Evolutionary conservation across 2,888 invertebrate genomes (phyloP), one percentile per base, ranked within the genome.

Genomic region (Drosophila setosimentum): DNA sequence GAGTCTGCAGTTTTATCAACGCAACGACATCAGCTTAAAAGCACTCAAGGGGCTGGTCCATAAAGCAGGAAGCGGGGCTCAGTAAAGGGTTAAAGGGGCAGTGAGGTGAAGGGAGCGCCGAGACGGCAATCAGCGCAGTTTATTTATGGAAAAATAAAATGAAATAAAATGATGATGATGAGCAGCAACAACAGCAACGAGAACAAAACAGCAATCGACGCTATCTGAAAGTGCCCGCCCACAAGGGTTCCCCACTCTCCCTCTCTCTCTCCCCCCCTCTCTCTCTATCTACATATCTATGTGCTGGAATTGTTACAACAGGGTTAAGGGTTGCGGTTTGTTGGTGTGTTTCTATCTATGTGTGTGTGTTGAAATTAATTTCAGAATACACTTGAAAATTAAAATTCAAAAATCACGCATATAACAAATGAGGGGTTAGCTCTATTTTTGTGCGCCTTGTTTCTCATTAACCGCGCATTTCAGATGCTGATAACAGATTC

Each of bases 71-170:
- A n/a, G 37, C 45, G 30, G 62, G 62, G 48, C 60, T 16, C 45
- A 8, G 45, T 2, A 24, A 89, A 40, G 89, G 87, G 84, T 89
- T 87, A 72, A 78, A 70, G 48, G 66, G 68, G 60, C 30, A 37
- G 35, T 49, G 29, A 50, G 21, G 67, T 37, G 50, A 35, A 33
- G 21, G 48, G 13, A 11, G 29, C 16, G n/a, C 65, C 57, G 76
- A 81, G 85, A 84, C 90, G 82, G 89, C 85, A 85, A 85, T 85
- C 85, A 85, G 89, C 85, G 88, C 90, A 82, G 88, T 88, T 84
- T 91, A 89, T 89, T 89, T 91, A 89, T 90, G 89, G 80, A 82
- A 87, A 87, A 87, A 90, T 87, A 89, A 87, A 87, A 87, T 87
- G 87, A 87, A 89, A 90, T 90, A 83, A 90, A 91, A 89, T 89